Percentiles rank a stretch among this genome's conserved stretches.
Conservation (phyloP, 2,797 vertebrate species). For the Propithecus perrieri region DNA sequence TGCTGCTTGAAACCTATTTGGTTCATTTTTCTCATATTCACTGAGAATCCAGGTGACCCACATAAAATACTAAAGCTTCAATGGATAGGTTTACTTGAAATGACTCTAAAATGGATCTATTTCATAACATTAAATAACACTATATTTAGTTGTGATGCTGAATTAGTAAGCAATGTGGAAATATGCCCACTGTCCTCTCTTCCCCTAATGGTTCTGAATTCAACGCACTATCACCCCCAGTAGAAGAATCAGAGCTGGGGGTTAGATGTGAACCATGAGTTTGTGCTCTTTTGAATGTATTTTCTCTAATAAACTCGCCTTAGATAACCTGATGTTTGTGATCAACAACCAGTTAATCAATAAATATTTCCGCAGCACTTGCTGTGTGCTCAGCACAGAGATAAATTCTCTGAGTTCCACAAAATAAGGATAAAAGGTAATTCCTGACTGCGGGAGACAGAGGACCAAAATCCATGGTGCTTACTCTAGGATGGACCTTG, state of each 20-base stretch:
- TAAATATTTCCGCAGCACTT: background rate
- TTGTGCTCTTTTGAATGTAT: background rate
- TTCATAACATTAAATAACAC: slow-evolving; percentile 58
- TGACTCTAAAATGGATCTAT: slow-evolving; percentile 63
- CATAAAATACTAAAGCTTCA: slow-evolving; percentile 52
- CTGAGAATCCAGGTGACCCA: slow-evolving; percentile 73
- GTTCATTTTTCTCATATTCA: slow-evolving; percentile 17
- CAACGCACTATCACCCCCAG: background rate
- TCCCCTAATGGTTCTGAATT: background rate
- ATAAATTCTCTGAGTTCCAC: background rate
- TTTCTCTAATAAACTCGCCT: background rate
- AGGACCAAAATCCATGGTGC: background rate
- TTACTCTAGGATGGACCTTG: background rate
- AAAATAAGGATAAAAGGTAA: background rate
- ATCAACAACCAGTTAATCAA: background rate
- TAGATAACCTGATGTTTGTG: background rate
- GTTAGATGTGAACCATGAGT: background rate
- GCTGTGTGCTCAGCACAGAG: background rate
- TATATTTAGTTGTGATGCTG: slow-evolving; percentile 41
- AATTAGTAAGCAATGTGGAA: slow-evolving; percentile 21
- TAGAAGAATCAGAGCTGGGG: background rate
- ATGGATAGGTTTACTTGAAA: slow-evolving; percentile 47
- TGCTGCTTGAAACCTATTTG: background rate
- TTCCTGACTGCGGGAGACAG: background rate
- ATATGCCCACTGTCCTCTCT: background rate